Conservation (phyloP, 2,888 invertebrate species). For the Chrysina gloriosa region DNA sequence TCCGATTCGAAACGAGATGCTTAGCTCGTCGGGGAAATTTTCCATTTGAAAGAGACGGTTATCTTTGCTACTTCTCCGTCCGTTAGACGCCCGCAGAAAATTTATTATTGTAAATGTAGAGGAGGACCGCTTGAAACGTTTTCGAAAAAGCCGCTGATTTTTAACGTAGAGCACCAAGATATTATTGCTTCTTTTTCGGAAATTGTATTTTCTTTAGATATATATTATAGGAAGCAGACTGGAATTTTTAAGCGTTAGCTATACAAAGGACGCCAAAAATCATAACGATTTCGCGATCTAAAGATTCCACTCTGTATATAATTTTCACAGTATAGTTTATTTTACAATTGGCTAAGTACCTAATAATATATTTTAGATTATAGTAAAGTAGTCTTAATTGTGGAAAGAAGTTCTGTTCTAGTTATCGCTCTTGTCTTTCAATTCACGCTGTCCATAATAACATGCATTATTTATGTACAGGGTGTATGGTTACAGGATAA, state of each 20-base stretch:
- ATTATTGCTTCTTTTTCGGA: no score
- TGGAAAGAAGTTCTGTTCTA: constrained; percentile 4
- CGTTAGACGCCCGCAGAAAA: neutral
- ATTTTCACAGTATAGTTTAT: constrained; percentile 1
- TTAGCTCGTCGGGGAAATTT: neutral
- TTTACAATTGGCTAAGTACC: constrained; percentile 6
- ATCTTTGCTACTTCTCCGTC: no score
- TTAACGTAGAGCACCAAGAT: no score
- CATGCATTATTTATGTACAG: constrained; percentile 8
- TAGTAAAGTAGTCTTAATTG: constrained; percentile 8
- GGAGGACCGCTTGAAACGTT: neutral
- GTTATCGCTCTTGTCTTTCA: neutral
- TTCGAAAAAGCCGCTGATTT: no score
- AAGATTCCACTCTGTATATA: neutral
- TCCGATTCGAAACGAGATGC: neutral
- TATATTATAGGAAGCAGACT: neutral
- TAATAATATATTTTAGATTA: neutral
- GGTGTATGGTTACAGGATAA: constrained; percentile 24
- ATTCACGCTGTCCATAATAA: constrained; percentile 4
- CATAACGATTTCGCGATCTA: neutral
- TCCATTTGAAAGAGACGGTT: constrained; percentile 4
- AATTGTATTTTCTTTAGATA: neutral
- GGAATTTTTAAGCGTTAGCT: neutral
- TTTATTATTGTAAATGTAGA: neutral
- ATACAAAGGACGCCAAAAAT: neutral